Evolutionary conservation across 1,140 invertebrate genomes (phyloP).

Genomic region (Parasteatoda tepidariorum): DNA sequence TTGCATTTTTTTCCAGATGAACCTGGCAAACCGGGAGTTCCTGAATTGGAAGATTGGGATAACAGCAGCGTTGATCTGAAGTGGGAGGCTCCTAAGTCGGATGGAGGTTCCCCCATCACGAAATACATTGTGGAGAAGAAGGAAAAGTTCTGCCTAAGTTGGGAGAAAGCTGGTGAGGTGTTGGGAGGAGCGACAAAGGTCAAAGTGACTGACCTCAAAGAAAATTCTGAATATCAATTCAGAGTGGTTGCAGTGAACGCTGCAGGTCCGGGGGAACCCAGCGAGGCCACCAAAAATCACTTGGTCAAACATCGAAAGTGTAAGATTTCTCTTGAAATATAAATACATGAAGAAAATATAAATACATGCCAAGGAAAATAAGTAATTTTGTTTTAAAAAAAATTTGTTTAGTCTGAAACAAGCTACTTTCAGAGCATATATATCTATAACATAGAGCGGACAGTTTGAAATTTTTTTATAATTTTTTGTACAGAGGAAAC

Average conservation of each 20-base stretch:
- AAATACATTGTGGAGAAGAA: slow-evolving; percentile 96
- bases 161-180: slow-evolving; percentile 80
- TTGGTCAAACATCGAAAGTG: slow-evolving; percentile 87
- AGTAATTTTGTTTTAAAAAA: background rate
- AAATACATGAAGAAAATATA: background rate
- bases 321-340: slow-evolving; percentile 71
- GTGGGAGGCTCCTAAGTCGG: slow-evolving; percentile 88
- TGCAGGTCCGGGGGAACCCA: slow-evolving; percentile 93
- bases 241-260: slow-evolving; percentile 94
- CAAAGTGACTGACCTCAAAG: slow-evolving; percentile 88
- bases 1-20: slow-evolving; percentile 76
- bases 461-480: no score
- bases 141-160: slow-evolving; percentile 84
- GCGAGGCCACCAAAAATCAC: slow-evolving; percentile 79
- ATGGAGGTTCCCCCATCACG: slow-evolving; percentile 95
- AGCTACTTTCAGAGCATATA: background rate
- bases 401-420: background rate
- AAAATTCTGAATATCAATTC: slow-evolving; percentile 97
- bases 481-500: no score
- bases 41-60: slow-evolving; percentile 90
- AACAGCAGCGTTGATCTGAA: slow-evolving; percentile 88
- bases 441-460: no score
- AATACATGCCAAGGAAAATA: background rate
- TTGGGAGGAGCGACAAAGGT: slow-evolving; percentile 80
- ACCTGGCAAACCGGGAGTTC: slow-evolving; percentile 90